Base-by-base conservation (phyloP, 2,888 invertebrate species). In the Acronicta alni region DNA sequence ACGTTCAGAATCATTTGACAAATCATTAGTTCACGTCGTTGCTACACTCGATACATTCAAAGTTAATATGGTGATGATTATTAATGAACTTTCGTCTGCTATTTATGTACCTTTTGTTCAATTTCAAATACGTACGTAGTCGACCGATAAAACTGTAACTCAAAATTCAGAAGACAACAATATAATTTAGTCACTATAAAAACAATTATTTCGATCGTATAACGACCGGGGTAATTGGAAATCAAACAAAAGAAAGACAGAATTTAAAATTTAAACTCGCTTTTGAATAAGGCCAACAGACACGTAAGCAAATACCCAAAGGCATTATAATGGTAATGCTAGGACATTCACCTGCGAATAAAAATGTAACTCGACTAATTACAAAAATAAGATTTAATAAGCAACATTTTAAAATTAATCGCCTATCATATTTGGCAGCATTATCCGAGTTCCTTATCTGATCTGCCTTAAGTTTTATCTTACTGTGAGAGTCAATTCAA, bases 381-480 rank as follows among this genome's bases (percentile, higher is more conserved):
- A 37, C 5, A 41, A 41, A 15, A 35, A 0, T 9, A 37, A 8
- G 12, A 14, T 43, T 35, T 17, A 41, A 8, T 12, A 17, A 41
- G n/a, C 17, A n/a, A 30, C 37, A 48, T 20, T 16, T 9, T 16
- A 2, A 38, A 45, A 17, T 32, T 39, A 20, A 53, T 38, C 6
- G 14, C 26, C 58, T 38, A 48, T 63, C 44, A 30, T 32, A 55
- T 41, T 61, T 51, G 35, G 48, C 46, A 43, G 65, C 53, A 17
- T 67, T 65, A 67, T 57, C 42, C 43, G 54, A 75, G 69, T 82
- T 84, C n/a, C n/a, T n/a, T n/a, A n/a, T n/a, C n/a, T n/a, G n/a
- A 87, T 88, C 86, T 81, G 62, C 65, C 68, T 75, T 57, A 75
- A 70, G 80, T 82, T 85, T 86, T 86, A 89, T 89, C 88, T 87